These are phyloP conservation scores for Esperia sulphurella DNA, from an alignment of 2,888 invertebrate genomes.

Conservation along the genomic window DNA sequence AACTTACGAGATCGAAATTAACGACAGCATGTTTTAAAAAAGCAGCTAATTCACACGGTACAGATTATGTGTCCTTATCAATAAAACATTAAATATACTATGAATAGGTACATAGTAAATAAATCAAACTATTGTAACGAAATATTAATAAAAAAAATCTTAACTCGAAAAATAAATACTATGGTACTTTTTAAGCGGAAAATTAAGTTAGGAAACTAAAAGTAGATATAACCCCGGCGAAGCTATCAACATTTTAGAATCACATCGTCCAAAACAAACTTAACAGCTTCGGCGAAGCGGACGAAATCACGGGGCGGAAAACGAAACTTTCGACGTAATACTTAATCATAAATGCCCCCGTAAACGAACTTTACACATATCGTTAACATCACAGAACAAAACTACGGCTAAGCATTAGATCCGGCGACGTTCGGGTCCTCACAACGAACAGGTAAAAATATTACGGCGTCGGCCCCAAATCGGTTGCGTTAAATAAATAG, in stretches of 20 bases:
- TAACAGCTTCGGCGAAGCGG: constrained; percentile 12
- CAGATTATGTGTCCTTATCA: constrained; percentile 2
- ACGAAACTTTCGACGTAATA: constrained; percentile 27
- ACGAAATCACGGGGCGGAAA: constrained; percentile 9
- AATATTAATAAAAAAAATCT: constrained; percentile 46
- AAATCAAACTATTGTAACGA: constrained; percentile 41
- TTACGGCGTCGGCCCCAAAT: constrained; percentile 12
- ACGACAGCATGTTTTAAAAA: constrained; percentile 3
- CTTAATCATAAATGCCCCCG: constrained; percentile 45
- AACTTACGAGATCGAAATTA: constrained; percentile 2
- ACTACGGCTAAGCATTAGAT: constrained; percentile 50
- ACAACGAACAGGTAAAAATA: background rate
- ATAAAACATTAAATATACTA: constrained; percentile 37
- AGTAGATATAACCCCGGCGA: constrained; percentile 22
- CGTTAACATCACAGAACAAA: constrained; percentile 69
- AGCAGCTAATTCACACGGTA: constrained; percentile 5
- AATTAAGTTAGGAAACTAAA: constrained; percentile 53
- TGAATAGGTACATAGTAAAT: constrained; percentile 40
- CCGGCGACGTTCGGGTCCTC: constrained; percentile 14
- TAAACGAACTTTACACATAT: constrained; percentile 50
- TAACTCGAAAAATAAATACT: constrained; percentile 65
- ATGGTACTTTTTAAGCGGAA: constrained; percentile 68
- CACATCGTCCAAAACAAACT: constrained; percentile 2
- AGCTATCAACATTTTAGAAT: constrained; percentile 9
- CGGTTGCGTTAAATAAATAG: constrained; percentile 23